Percentiles rank a stretch among this genome's conserved stretches.
Conservation (phyloP, 2,888 invertebrate genomes). For the Micoletzkya japonica region DNA sequence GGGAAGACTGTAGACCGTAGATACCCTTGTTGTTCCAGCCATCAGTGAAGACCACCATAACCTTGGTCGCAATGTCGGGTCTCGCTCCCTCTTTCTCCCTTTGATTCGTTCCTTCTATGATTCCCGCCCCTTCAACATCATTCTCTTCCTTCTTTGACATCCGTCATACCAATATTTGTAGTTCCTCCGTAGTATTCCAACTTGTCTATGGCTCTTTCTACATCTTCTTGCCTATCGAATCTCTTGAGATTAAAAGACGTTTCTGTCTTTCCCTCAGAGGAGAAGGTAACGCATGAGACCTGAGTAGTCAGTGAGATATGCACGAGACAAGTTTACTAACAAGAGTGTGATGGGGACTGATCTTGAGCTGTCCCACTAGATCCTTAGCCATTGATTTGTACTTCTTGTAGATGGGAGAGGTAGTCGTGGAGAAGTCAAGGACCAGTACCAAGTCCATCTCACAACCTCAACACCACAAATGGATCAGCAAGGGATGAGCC, state of each 20-base stretch:
- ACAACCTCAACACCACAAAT: conserved; percentile 40
- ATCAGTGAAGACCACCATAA: conserved; percentile 61
- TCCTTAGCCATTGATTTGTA: conserved; percentile 54
- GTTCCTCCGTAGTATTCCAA: conserved; percentile 55
- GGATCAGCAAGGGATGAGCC: not conserved
- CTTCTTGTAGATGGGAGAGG: conserved; percentile 54
- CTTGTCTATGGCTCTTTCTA: conserved; percentile 38
- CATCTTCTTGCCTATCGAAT: not conserved
- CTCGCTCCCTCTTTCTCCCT: conserved; percentile 56
- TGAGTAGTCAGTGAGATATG: conserved; percentile 16
- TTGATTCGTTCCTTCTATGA: conserved; percentile 54
- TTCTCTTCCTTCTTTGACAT: too few species aligned
- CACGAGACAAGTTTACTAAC: conserved; percentile 16
- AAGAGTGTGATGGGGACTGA: conserved; percentile 57
- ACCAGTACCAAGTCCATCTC: conserved; percentile 60
- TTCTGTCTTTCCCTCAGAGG: conserved; percentile 54
- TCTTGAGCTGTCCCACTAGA: conserved; percentile 49
- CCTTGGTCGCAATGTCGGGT: conserved; percentile 58
- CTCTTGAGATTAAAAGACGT: conserved; percentile 51
- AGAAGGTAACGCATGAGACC: conserved; percentile 58
- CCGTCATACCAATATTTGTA: conserved; percentile 52
- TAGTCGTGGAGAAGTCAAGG: conserved; percentile 61
- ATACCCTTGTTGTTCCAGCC: conserved; percentile 59
- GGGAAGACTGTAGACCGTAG: not conserved
- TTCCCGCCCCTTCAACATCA: conserved; percentile 59